Base-by-base conservation (phyloP, 2,113 vertebrate genomes). In the Monopterus albus region DNA sequence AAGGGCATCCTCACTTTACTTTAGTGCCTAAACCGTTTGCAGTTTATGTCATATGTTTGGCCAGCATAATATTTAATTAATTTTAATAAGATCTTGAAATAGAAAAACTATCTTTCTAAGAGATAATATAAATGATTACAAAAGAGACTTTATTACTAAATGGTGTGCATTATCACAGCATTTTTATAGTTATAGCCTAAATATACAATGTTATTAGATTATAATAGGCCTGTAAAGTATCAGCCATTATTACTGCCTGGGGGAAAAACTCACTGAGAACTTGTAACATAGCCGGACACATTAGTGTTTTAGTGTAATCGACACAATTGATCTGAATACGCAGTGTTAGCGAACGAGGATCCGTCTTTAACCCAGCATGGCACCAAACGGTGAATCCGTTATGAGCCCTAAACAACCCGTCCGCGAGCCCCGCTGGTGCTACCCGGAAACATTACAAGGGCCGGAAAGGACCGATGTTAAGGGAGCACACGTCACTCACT, bases 401-500 rank as follows among this genome's bases (percentile, higher is more conserved):
- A 38, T 51, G 51, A 74, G 53, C 78, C 73, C 65, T 60, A 15
- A 51, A 33, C 43, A 53, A 12, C 60, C n/a, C 55, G 57, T 65
- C 78, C 53, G 59, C 26, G 70, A 82, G 84, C 87, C 83, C 79
- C 75, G 70, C 83, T 82, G 45, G 51, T 49, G 77, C 85, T 86
- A 91, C 88, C 91, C 92, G 93, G 93, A 94, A 94, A 90, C 81
- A 85, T 89, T 88, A 82, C 81, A 57, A 78, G 80, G 91, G 81
- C 92, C 92, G 92, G 92, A 94, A 94, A 92, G 91, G 89, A 90
- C 92, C 87, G 62, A 87, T 84, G 91, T 90, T 90, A 75, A 89
- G 89, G 77, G 91, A 84, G 90, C 92, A 89, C 91, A 92, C 93
- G 93, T 94, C 93, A 94, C 87, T 90, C 89, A 89, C 82, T 92